Percentiles rank a stretch among this genome's conserved stretches.
phyloP scores from a whole-genome alignment of 1,140 invertebrate species.

The Lerema accius region DNA sequence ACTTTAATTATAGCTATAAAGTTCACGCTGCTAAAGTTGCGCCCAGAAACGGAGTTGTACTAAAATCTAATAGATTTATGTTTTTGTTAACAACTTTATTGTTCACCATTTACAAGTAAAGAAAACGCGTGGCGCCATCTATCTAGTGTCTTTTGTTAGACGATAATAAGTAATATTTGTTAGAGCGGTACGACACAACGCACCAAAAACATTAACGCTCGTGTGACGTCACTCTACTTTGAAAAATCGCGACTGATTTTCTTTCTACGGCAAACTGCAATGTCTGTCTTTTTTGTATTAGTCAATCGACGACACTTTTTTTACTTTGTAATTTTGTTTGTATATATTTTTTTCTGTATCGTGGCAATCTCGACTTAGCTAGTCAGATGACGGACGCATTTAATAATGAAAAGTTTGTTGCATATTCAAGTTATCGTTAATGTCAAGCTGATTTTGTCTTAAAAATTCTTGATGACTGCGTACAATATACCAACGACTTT shows the following conservation, averaged over 20 bases:
- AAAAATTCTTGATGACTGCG: neutral
- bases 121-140: too few relatives aligned
- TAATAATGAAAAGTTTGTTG: constrained; percentile 25
- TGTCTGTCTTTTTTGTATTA: constrained; percentile 8
- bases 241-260: constrained; percentile 15
- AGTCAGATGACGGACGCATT: constrained; percentile 53
- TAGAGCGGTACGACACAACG: neutral
- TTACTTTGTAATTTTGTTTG: constrained; percentile 3
- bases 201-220: neutral
- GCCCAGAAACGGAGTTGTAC: too few relatives aligned
- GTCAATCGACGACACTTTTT: constrained; percentile 3
- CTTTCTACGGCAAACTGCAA: neutral
- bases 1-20: too few relatives aligned
- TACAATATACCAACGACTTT: constrained; percentile 23
- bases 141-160: too few relatives aligned
- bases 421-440: neutral
- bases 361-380: constrained; percentile 46
- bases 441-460: neutral
- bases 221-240: neutral
- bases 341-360: constrained; percentile 15
- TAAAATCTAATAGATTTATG: too few relatives aligned
- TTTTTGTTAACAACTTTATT: too few relatives aligned
- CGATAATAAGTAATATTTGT: too few relatives aligned
- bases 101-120: too few relatives aligned
- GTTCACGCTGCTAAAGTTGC: too few relatives aligned